Base-by-base conservation (phyloP, 2,113 vertebrate species). In the Pelecanoides urinatrix region DNA sequence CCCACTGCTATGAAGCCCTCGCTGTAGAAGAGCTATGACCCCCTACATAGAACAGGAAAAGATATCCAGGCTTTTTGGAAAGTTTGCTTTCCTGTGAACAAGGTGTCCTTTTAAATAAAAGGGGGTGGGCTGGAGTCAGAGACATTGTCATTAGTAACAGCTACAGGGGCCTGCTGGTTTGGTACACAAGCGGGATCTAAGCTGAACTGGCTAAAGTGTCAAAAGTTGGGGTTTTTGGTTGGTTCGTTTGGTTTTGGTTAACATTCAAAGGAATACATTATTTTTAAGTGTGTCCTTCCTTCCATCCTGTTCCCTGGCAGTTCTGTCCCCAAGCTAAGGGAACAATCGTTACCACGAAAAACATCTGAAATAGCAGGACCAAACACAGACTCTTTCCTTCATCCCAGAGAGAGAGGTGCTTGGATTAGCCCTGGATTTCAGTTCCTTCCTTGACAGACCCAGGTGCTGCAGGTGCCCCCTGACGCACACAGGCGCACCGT, bases 401-500 rank as follows among this genome's bases (percentile, higher is more conserved):
- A 65, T n/a, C 40, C 58, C 61, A 55, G 55, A 34, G n/a, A 30
- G 17, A 49, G 44, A 19, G 22, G 11, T 16, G 15, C 16, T 18
- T 67, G 59, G 53, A 29, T 78, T 82, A 65, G 20, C 25, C 72
- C 38, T 0, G 3, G 26, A 36, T 79, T 91, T 75, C 62, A 42
- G 53, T 73, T 62, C 61, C 49, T 55, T 79, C 40, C 70, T 78
- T 72, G 36, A 27, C 20, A 16, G n/a, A 11, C 42, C 7, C 8
- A 38, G 56, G 50, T 26, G 47, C 73, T 55, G 68, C 25, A 58
- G 80, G 61, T 81, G 4, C 7, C 30, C 30, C 47, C 27, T 1
- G 2, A 11, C 6, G 1, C n/a, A 63, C 47, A 11, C 10, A 36
- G 16, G 16, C 6, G 2, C 68, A 14, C 29, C 21, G 49, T 8